Percentiles rank a stretch among this genome's conserved stretches.
These are phyloP conservation scores for Pogonus chalceus DNA, from an alignment of 1,140 invertebrate genomes.

Conservation along the genomic window DNA sequence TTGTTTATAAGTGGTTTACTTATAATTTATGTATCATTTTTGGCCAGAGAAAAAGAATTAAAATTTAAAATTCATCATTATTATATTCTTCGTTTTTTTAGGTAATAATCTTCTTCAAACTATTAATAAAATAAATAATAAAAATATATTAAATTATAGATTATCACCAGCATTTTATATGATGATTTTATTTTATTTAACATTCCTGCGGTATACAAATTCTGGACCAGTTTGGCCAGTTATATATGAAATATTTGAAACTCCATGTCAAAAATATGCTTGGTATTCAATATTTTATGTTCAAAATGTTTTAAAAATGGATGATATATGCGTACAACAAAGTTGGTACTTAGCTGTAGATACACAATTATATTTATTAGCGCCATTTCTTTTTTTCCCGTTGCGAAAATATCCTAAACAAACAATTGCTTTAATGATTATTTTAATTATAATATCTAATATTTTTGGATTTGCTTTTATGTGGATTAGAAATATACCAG, in stretches of 20 bases:
- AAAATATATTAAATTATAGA: slow-evolving; percentile 35
- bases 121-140: neutral
- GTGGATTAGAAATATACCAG: too few relatives aligned
- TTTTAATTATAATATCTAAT: neutral
- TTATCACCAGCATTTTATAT: slow-evolving; percentile 49
- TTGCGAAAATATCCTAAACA: slow-evolving; percentile 20
- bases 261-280: slow-evolving; percentile 39
- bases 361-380: slow-evolving; percentile 33
- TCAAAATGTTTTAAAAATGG: slow-evolving; percentile 39
- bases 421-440: neutral
- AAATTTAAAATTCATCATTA: slow-evolving; percentile 22
- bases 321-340: slow-evolving; percentile 29
- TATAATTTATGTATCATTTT: slow-evolving; percentile 42
- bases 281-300: slow-evolving; percentile 43
- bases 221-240: slow-evolving; percentile 41
- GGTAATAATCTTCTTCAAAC: slow-evolving; percentile 8
- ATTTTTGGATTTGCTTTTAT: neutral
- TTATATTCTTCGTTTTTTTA: slow-evolving; percentile 23
- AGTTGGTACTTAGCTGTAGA: slow-evolving; percentile 37
- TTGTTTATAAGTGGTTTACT: slow-evolving; percentile 44
- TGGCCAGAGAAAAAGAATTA: slow-evolving; percentile 35
- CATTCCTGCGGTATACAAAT: slow-evolving; percentile 43
- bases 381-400: slow-evolving; percentile 33
- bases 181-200: slow-evolving; percentile 43
- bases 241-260: slow-evolving; percentile 27